These are phyloP conservation scores for Daktulosphaira vitifoliae DNA, from an alignment of 1,140 invertebrate species.

Conservation along the genomic window DNA sequence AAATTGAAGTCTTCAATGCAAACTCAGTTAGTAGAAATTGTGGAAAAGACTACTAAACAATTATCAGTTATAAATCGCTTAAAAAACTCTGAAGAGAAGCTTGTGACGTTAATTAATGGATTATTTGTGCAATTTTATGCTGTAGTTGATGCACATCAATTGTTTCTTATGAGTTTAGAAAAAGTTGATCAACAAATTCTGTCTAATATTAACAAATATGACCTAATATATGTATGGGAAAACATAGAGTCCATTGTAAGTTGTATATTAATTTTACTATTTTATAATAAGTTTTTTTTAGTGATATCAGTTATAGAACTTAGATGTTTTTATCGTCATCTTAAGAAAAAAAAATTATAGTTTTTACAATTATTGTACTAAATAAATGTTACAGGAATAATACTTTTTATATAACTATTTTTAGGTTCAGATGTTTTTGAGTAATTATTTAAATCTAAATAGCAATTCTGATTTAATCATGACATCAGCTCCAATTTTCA, in stretches of 20 bases:
- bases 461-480: constrained; percentile 18
- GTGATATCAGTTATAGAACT: neutral
- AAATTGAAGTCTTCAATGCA: constrained; percentile 72
- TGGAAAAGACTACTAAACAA: constrained; percentile 58
- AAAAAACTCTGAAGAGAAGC: constrained; percentile 40
- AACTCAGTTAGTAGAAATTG: constrained; percentile 64
- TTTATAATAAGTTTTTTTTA: neutral
- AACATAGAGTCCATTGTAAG: constrained; percentile 78
- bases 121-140: constrained; percentile 66
- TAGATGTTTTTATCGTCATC: no score
- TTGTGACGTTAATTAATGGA: constrained; percentile 53
- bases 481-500: constrained; percentile 18
- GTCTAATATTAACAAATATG: constrained; percentile 54
- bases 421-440: constrained; percentile 29
- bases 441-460: constrained; percentile 26
- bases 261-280: constrained; percentile 34
- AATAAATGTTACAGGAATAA: no score
- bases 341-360: no score
- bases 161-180: constrained; percentile 51
- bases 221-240: constrained; percentile 76
- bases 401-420: neutral
- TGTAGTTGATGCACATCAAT: constrained; percentile 60
- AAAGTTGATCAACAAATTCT: constrained; percentile 50
- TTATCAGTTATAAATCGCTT: constrained; percentile 35
- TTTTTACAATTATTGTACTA: no score